Base-by-base conservation (phyloP, 2,797 vertebrate species). In the Choloepus didactylus region DNA sequence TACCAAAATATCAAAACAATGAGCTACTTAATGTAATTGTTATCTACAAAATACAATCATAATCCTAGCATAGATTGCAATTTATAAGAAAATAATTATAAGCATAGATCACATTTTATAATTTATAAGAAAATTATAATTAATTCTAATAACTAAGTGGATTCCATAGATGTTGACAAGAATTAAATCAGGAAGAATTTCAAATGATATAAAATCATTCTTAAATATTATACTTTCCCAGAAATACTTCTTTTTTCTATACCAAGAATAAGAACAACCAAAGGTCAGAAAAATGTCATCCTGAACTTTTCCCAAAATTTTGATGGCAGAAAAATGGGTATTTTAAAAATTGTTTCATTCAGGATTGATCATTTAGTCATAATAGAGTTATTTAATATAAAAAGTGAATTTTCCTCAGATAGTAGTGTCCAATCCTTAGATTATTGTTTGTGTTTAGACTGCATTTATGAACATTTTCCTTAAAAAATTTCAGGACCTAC, bases 121-220 rank as follows among this genome's bases (percentile, higher is more conserved):
- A 35, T 35, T 35, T 35, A 35, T 35, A 35, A 35, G 35, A 35
- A 35, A 35, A 35, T 35, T 35, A 35, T 35, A 35, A 72, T 82
- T 81, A 88, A 85, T 21, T 62, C 18, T 38, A 77, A 60, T 51
- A 90, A 77, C 21, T 88, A 96, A 93, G 79, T 95, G 19, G 8
- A 88, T 76, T 79, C 87, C 44, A 82, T 75, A 67, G 8, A 56
- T 27, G 14, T 54, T 66, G 41, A 3, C 25, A 84, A 93, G 3
- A 23, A 49, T 76, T 85, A 84, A 94, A 88, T 85, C 64, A 77
- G 11, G 29, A 31, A 91, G n/a, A 97, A 93, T 85, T 87, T 93
- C 59, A 96, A 95, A 89, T 49, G 69, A 82, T 9, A 59, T 91
- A 82, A 77, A 89, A 82, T 35, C 1, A 44, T 60, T 91, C 49